phyloP scores from a whole-genome alignment of 2,797 vertebrate genomes.

The Propithecus deckenii region DNA sequence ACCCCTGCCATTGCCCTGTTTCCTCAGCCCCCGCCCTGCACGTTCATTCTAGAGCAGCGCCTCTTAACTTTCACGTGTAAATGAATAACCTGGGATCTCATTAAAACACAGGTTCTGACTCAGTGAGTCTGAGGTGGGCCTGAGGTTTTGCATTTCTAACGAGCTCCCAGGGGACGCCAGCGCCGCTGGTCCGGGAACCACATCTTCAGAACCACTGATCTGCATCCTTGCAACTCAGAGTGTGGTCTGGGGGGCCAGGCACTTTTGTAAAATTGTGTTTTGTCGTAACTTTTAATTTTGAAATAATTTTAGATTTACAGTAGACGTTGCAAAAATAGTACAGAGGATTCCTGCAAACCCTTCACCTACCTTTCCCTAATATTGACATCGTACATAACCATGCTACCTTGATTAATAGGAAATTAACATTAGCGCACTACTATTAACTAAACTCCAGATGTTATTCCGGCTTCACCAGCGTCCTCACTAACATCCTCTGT shows the following conservation, averaged over 20 bases:
- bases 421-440: background rate
- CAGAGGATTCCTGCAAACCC: background rate
- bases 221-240: background rate
- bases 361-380: background rate
- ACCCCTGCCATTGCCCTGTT: background rate
- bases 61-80: background rate
- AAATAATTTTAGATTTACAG: background rate
- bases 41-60: background rate
- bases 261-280: background rate
- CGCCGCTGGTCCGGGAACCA: background rate
- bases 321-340: background rate
- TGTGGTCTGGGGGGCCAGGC: background rate
- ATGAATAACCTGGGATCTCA: background rate
- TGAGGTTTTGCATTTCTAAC: background rate
- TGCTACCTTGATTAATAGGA: background rate
- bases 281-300: background rate
- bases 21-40: background rate
- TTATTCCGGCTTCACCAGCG: background rate
- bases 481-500: background rate
- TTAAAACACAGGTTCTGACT: background rate
- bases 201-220: background rate
- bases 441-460: background rate
- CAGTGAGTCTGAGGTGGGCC: background rate
- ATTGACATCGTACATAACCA: background rate
- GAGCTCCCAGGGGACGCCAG: background rate